Percentiles rank a stretch among this genome's conserved stretches.
Conservation (phyloP, 2,888 invertebrate genomes). For the Trachelus troglodyta region DNA sequence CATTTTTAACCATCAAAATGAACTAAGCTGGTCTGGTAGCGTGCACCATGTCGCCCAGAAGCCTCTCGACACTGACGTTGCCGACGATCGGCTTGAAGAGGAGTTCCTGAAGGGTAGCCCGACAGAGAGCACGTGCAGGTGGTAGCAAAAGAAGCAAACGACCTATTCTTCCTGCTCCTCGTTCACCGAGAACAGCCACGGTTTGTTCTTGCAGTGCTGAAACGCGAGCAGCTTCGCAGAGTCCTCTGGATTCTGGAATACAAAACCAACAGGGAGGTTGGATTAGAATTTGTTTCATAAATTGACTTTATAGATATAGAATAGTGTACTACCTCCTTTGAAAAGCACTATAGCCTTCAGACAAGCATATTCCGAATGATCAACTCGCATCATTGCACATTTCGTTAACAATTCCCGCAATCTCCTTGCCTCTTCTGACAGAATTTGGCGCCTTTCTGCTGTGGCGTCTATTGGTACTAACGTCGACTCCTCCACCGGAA, state of each 20-base stretch:
- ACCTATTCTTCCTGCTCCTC: constrained; percentile 78
- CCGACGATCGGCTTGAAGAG: constrained; percentile 85
- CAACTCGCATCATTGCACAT: constrained; percentile 75
- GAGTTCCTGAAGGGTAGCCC: constrained; percentile 73
- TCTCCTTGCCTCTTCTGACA: constrained; percentile 71
- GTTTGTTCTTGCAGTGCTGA: constrained; percentile 85
- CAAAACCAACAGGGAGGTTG: neutral
- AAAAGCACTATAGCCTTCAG: constrained; percentile 86
- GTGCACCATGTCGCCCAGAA: constrained; percentile 75
- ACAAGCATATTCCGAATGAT: constrained; percentile 87
- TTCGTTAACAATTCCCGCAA: constrained; percentile 75
- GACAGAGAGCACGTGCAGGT: constrained; percentile 70
- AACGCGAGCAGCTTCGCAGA: constrained; percentile 72
- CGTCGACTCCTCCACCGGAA: constrained; percentile 75
- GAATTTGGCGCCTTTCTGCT: constrained; percentile 68
- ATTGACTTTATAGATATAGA: neutral
- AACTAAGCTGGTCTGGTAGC: constrained; percentile 50
- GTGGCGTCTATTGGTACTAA: constrained; percentile 68
- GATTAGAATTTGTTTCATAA: neutral
- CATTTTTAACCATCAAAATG: neutral
- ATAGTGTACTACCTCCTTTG: constrained; percentile 75
- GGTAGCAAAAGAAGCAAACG: constrained; percentile 80
- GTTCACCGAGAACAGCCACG: constrained; percentile 80
- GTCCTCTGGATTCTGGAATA: constrained; percentile 71
- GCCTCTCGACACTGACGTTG: constrained; percentile 77